phyloP scores from a whole-genome alignment of 1,140 invertebrate species.

The Drosophila nasuta region DNA sequence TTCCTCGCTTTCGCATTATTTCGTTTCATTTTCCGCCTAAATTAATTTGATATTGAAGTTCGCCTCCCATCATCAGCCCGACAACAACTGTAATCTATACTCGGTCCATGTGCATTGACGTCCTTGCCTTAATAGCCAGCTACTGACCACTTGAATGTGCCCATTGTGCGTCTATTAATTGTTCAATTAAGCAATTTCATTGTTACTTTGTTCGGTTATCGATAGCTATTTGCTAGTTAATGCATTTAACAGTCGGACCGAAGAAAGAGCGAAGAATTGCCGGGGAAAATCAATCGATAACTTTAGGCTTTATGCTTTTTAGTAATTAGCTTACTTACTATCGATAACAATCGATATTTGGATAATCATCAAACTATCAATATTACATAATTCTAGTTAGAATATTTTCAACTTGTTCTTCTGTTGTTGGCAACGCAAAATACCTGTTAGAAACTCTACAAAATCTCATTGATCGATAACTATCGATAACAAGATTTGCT shows the following conservation, averaged over 20 bases:
- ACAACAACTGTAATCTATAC: conserved; percentile 56
- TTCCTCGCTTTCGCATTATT: conserved; percentile 17
- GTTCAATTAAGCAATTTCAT: conserved; percentile 81
- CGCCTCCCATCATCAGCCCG: conserved; percentile 24
- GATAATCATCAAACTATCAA: too few relatives aligned
- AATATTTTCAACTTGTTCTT: too few relatives aligned
- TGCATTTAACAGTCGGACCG: conserved; percentile 20
- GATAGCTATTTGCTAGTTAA: conserved; percentile 32
- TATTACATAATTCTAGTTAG: too few relatives aligned
- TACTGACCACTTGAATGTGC: conserved; percentile 40
- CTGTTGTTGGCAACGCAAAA: too few relatives aligned
- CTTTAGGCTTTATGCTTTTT: too few relatives aligned
- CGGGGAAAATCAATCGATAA: conserved; percentile 6
- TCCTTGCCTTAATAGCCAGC: conserved; percentile 6
- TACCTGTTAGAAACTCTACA: not conserved
- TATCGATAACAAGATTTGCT: conserved; percentile 17
- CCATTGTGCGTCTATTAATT: conserved; percentile 71
- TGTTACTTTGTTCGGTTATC: conserved; percentile 53
- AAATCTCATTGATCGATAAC: conserved; percentile 3
- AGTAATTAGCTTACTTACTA: too few relatives aligned
- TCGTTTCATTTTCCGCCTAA: conserved; percentile 57
- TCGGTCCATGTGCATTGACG: not conserved
- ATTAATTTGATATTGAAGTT: conserved; percentile 73
- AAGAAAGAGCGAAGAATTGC: not conserved
- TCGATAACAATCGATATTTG: too few relatives aligned